Base-by-base conservation (phyloP, 2,888 invertebrate genomes). In the Allophyes oxyacanthae region DNA sequence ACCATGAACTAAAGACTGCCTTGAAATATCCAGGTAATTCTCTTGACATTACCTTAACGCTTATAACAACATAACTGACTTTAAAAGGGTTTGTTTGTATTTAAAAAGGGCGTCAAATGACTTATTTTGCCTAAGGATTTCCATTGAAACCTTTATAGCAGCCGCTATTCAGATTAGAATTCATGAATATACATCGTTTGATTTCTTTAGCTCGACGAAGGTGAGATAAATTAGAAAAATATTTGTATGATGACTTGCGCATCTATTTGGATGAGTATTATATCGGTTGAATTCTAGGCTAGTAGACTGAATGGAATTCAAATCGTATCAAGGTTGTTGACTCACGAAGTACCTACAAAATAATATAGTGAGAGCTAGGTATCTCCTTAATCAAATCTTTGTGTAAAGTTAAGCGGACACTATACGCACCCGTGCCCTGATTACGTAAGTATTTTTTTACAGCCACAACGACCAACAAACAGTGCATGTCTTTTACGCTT, bases 141-240 rank as follows among this genome's bases (percentile, higher is more conserved):
- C 34, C 46, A 61, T 66, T 60, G 49, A 57, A 49, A 44, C 64
- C 53, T 59, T 66, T 55, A 37, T 48, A 44, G 34, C 11, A 38
- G 7, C 2, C 30, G 50, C 25, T 72, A 72, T 73, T 64, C 15
- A 66, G 58, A 75, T 54, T 58, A 64, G 25, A 51, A 67, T 67
- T 46, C 40, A 66, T 75, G 53, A 64, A 71, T 75, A 58, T 58
- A 60, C 42, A 60, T 20, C 20, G 14, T 46, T 51, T 9, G 41
- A 34, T 71, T 49, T 32, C 20, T 55, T 41, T 57, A 11, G 46
- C 8, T 6, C 4, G 6, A 10, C 30, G 32, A 60, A 63, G 63
- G 56, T 58, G 13, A 58, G 34, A 50, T 54, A 28, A 30, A 46
- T 52, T 49, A 32, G 11, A 40, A 43, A 37, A n/a, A 40, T 43